A percentile compares a stretch with the other conserved stretches of the same genome.
Conservation (phyloP, 2,113 vertebrate genomes). For the Chaenocephalus aceratus region DNA sequence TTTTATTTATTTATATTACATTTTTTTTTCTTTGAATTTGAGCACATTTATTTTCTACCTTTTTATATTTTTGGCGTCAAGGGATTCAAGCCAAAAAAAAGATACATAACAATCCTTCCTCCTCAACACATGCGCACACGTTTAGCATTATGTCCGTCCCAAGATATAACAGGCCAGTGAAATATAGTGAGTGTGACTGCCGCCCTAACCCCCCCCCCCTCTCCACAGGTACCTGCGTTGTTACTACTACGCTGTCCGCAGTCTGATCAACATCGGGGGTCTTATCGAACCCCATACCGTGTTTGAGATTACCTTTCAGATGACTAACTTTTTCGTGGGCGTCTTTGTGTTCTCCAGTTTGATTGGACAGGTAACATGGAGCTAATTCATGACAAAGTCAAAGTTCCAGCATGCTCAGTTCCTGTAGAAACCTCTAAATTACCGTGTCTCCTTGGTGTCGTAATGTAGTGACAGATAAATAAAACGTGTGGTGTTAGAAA, state of each 20-base stretch:
- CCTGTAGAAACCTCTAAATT: not conserved
- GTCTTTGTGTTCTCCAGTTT: conserved; percentile 46
- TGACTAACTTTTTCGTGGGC: conserved; percentile 33
- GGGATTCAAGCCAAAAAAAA: not conserved
- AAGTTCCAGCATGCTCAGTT: not conserved
- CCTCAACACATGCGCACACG: not conserved
- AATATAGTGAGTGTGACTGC: not conserved
- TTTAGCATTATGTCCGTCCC: not conserved
- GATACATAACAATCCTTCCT: not conserved
- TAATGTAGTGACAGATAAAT: conserved; percentile 31
- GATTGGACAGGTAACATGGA: conserved; percentile 58
- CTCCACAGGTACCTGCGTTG: conserved; percentile 56
- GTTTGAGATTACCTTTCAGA: conserved; percentile 43
- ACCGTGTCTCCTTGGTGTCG: not conserved
- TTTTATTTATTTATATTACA: not conserved
- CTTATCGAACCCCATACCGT: conserved; percentile 31
- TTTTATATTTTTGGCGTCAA: conserved; percentile 1
- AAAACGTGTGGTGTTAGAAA: conserved; percentile 11
- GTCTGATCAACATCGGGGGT: conserved; percentile 42
- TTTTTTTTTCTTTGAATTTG: not conserved
- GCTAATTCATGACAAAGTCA: not conserved
- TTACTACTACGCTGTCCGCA: conserved; percentile 41
- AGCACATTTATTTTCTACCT: not conserved
- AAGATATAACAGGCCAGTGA: not conserved
- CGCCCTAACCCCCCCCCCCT: conserved; percentile 17